Conservation (phyloP, 2,113 vertebrate species). For the Plectropomus leopardus region DNA sequence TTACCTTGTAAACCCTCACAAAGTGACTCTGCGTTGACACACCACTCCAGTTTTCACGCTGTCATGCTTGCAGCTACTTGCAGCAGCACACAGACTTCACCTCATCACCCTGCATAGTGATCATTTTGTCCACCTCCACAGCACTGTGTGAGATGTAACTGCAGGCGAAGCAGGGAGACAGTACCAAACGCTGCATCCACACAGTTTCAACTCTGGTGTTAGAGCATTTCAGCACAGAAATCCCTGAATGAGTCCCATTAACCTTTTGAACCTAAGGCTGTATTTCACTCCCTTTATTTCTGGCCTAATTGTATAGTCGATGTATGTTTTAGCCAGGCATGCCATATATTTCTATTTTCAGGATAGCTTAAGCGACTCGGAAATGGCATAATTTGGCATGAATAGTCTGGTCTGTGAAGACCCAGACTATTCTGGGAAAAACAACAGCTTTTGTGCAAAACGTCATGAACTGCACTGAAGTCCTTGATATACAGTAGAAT, state of each 20-base stretch:
- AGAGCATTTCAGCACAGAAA: constrained; percentile 14
- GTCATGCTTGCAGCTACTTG: background rate
- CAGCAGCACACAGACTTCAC: background rate
- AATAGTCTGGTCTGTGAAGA: background rate
- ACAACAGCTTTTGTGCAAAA: background rate
- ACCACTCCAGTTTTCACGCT: background rate
- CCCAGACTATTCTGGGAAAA: background rate
- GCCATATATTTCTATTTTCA: constrained; percentile 14
- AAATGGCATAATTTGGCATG: constrained; percentile 31
- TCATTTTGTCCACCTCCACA: constrained; percentile 29
- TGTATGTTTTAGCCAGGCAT: constrained; percentile 10
- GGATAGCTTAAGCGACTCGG: constrained; percentile 5
- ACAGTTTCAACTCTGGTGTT: constrained; percentile 1
- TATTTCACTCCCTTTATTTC: constrained; percentile 36
- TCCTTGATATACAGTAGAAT: background rate
- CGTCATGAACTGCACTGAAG: background rate
- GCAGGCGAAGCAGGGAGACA: constrained; percentile 2
- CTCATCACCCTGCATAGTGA: constrained; percentile 3
- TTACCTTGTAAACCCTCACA: no score
- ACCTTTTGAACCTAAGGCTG: constrained; percentile 20
- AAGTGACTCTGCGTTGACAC: background rate
- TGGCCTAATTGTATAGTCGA: constrained; percentile 27
- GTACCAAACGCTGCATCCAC: constrained; percentile 6
- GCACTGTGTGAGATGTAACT: background rate
- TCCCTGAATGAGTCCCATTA: constrained; percentile 31